These are phyloP conservation scores for Ferrisia virgata DNA, from an alignment of 2,888 invertebrate genomes.

Conservation along the genomic window DNA sequence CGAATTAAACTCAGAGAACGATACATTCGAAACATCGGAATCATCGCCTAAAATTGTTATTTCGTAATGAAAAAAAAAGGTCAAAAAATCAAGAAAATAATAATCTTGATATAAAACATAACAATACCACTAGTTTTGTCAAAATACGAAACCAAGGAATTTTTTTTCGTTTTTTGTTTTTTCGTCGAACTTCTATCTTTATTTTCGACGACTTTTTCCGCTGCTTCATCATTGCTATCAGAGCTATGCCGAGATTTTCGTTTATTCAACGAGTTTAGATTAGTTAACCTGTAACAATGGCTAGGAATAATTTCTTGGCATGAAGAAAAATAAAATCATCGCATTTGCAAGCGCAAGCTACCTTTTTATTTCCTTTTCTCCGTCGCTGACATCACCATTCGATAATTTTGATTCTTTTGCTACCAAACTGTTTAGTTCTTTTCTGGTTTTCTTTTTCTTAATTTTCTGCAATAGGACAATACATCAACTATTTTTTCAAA, in stretches of 20 bases:
- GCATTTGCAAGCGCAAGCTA: background rate
- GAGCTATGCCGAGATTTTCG: background rate
- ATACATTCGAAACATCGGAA: background rate
- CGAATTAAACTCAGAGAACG: background rate
- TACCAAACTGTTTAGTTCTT: background rate
- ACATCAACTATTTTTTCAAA: background rate
- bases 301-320: background rate
- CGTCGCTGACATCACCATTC: background rate
- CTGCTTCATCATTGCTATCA: background rate
- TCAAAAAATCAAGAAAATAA: background rate
- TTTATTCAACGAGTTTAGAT: background rate
- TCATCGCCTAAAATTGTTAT: background rate
- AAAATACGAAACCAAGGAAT: background rate
- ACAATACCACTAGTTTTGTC: background rate
- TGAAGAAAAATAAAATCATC: background rate
- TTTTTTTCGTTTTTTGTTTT: background rate
- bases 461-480: background rate
- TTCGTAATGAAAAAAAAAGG: too few species aligned
- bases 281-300: background rate
- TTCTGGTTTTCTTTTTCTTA: background rate
- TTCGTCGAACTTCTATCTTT: background rate
- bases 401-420: background rate
- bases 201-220: background rate
- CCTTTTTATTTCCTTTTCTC: conserved; percentile 13
- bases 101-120: background rate